Conservation (phyloP, 2,888 invertebrate species). For the Liodrosophila aerea region DNA sequence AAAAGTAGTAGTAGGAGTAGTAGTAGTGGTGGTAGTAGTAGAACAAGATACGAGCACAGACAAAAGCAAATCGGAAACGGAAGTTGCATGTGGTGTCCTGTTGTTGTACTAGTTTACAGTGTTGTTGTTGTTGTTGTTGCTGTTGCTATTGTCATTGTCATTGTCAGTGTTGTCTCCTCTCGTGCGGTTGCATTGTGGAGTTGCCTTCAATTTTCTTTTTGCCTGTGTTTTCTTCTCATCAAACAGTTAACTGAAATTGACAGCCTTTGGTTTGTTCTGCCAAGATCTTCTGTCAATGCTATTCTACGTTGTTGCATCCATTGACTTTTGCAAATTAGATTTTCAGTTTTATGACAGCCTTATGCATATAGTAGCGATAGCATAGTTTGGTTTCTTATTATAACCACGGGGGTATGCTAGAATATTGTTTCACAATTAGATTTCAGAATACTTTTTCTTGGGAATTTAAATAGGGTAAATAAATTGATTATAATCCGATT, state of each 20-base stretch:
- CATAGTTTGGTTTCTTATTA: not conserved
- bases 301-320: slow-evolving; percentile 3
- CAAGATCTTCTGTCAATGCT: slow-evolving; percentile 25
- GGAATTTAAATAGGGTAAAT: too few relatives aligned
- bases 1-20: not conserved
- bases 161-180: slow-evolving; percentile 17
- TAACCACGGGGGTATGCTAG: not conserved
- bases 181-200: slow-evolving; percentile 56
- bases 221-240: slow-evolving; percentile 31
- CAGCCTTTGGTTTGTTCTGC: slow-evolving; percentile 66
- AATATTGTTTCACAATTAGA: too few relatives aligned
- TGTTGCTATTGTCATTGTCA: slow-evolving; percentile 7
- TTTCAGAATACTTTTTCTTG: too few relatives aligned
- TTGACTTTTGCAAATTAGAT: slow-evolving; percentile 65
- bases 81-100: slow-evolving; percentile 68
- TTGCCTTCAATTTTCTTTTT: slow-evolving; percentile 52
- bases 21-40: not conserved
- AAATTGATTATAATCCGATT: too few relatives aligned
- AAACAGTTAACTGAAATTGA: slow-evolving; percentile 69
- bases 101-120: slow-evolving; percentile 1
- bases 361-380: slow-evolving; percentile 23
- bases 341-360: slow-evolving; percentile 64
- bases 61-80: slow-evolving; percentile 74
- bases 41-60: slow-evolving; percentile 24
- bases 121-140: slow-evolving; percentile 8